A percentile compares a stretch with the other conserved stretches of the same genome.
Conservation (phyloP, 2,797 vertebrate genomes). For the Rhinichthys osculus region DNA sequence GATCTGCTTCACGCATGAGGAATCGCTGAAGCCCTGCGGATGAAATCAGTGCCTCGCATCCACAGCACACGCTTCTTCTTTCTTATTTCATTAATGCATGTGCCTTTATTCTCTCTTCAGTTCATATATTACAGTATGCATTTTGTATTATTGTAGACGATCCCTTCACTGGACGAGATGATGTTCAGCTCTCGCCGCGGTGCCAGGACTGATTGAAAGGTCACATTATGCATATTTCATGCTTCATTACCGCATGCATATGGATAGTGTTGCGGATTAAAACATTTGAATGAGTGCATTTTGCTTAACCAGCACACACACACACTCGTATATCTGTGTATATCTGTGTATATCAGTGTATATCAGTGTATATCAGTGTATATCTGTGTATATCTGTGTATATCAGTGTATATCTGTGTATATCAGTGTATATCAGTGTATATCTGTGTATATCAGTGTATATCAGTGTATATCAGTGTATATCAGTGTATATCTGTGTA, state of each 20-base stretch:
- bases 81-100: background rate
- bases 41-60: background rate
- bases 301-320: conserved; percentile 1
- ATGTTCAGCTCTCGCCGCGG: background rate
- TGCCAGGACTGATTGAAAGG: conserved; percentile 64
- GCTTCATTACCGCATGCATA: conserved; percentile 31
- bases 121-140: background rate
- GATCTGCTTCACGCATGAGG: conserved; percentile 75
- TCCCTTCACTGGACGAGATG: background rate
- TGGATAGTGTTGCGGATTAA: conserved; percentile 17
- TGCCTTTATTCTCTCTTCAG: background rate
- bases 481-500: no score
- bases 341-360: background rate
- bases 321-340: background rate
- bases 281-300: background rate
- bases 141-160: background rate
- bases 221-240: conserved; percentile 33
- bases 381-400: background rate
- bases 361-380: no score
- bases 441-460: background rate
- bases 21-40: conserved; percentile 53
- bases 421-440: no score
- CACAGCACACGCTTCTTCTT: background rate
- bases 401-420: background rate
- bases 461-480: no score